Evolutionary conservation across 2,797 vertebrate species (phyloP), one percentile per base, ranked within the genome.

Genomic region (Petrocephalus sullivani): DNA sequence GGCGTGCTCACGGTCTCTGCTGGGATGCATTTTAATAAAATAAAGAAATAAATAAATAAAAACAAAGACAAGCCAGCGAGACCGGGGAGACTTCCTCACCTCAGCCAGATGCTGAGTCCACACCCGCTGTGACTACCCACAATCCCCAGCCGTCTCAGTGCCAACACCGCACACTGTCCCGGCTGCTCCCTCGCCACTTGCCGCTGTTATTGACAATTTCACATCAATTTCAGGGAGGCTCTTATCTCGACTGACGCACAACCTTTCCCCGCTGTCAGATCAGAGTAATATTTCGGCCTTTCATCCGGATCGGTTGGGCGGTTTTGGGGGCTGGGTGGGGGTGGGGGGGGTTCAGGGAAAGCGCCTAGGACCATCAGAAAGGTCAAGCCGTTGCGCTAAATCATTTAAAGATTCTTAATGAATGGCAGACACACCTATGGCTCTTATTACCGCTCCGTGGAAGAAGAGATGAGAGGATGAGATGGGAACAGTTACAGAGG

Each of bases 211-310:
- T 95, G 93, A 95, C 93, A 95, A 92, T 92, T 90, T 92, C 91
- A 93, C 93, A 92, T 94, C 95, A 95, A 94, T 95, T 95, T 95
- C 93, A 92, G 89, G 87, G 90, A 89, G 91, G 90, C 90, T 93
- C 95, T 95, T 93, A 96, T 94, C 88, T 90, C 89, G 91, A 92
- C 93, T 94, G 95, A 95, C 93, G 94, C 94, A 91, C 95, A 95
- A 95, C 95, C 95, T 96, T 96, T 95, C 93, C 92, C 89, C 91
- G 90, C 94, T 95, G 93, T 95, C 95, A 95, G 95, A 95, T 95
- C 94, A 94, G 93, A 95, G 94, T 94, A 94, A 95, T 95, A 95
- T 95, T 95, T 94, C 91, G 93, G 94, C 94, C 94, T 95, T 95
- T 96, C 93, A 94, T 92, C 91, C 88, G 93, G 92, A 96, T 95